Base-by-base conservation (phyloP, 2,113 vertebrate genomes). In the Gambusia affinis region DNA sequence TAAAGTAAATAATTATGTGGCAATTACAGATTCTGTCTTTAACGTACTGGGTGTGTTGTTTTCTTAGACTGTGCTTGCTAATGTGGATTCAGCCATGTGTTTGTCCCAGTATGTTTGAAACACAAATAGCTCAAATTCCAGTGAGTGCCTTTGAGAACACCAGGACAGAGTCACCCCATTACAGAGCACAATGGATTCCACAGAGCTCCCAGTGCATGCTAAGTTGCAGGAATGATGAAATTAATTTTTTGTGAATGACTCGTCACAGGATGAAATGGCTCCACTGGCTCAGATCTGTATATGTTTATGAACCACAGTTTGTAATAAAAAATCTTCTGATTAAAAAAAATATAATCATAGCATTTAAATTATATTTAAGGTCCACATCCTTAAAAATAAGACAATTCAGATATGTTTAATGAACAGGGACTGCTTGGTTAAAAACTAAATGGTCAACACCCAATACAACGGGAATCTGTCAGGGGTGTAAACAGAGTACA, bases 1-100 rank as follows among this genome's bases (percentile, higher is more conserved):
- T 6, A 80, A 80, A 70, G 64, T 47, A 81, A 33, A 68, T 19
- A 17, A 47, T 47, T 17, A 4, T 47, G 44, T 47, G 44, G 5
- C 17, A 70, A 64, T 37, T 64, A 64, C 5, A 33, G 17, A 17
- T 44, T 47, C 79, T 69, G 24, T 64, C 60, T 33, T 15, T 44
- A 30, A 54, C 51, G 62, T 33, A 11, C 60, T 51, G 8, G 17
- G 14, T 47, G 42, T 17, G 44, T 5, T 75, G 75, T 85, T 88
- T 79, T 79, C 68, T 29, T 24, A 27, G 67, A 57, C 71, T 65
- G 15, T 72, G 33, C 92, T 92, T 92, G 76, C 81, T 92, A 86
- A 88, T 93, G 91, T 88, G 67, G 76, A 70, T 78, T 33, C 27
- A 76, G 67, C n/a, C 70, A 64, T 81, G 91, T 88, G 83, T 89